phyloP scores from a whole-genome alignment of 2,797 vertebrate genomes.

The Crossoptilon crossoptilon region DNA sequence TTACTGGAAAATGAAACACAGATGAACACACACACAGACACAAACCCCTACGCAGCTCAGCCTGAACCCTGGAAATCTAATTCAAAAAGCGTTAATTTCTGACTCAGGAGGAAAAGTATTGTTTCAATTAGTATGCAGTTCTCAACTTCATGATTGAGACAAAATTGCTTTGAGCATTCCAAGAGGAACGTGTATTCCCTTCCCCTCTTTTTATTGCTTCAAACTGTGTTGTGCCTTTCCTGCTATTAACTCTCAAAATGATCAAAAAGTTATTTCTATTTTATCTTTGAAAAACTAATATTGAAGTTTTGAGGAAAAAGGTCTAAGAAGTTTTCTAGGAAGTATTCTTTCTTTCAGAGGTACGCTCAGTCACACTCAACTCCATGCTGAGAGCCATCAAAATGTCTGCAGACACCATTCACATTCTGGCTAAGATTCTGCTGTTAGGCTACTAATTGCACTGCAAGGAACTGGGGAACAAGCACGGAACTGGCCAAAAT shows the following conservation, averaged over 20 bases:
- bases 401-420: background rate
- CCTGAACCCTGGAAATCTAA: background rate
- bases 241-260: background rate
- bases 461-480: background rate
- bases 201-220: background rate
- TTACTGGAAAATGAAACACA: slow-evolving; percentile 4
- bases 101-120: background rate
- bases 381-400: background rate
- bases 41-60: background rate
- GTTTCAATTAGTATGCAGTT: slow-evolving; percentile 12
- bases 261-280: background rate
- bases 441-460: background rate
- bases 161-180: background rate
- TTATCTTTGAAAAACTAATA: background rate
- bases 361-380: background rate
- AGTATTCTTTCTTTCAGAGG: background rate
- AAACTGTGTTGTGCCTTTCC: background rate
- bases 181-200: background rate
- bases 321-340: background rate
- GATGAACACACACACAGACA: background rate
- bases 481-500: background rate
- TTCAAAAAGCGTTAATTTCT: background rate
- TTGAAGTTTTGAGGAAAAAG: background rate
- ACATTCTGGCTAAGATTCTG: background rate
- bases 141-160: background rate